Evolutionary conservation across 2,797 vertebrate genomes (phyloP).

Genomic region (Enteromius viviparus): DNA sequence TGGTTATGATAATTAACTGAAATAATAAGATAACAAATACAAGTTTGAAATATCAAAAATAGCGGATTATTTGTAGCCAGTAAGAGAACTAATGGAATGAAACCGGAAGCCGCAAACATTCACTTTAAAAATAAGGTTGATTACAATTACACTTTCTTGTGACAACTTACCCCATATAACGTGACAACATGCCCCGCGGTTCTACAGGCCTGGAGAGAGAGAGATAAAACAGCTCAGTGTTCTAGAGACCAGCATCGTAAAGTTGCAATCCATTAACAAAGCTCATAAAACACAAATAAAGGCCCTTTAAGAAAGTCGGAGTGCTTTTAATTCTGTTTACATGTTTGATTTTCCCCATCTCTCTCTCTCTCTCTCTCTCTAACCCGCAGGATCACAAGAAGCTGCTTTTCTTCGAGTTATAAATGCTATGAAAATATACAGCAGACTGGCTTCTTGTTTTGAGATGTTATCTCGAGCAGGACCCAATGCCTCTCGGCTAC

Average conservation of each 20-base stretch:
- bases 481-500: conserved; percentile 43
- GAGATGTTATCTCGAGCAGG: conserved; percentile 57
- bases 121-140: neutral
- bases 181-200: neutral
- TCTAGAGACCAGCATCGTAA: neutral
- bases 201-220: neutral
- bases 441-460: conserved; percentile 49
- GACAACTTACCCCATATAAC: neutral
- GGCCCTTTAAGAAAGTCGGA: neutral
- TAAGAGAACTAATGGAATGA: neutral
- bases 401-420: conserved; percentile 47
- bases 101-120: neutral
- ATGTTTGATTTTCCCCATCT: conserved; percentile 12
- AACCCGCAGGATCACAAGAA: conserved; percentile 41
- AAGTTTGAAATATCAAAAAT: neutral
- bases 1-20: neutral
- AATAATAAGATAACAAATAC: neutral
- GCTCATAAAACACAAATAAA: conserved; percentile 12
- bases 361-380: neutral
- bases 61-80: neutral
- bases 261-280: neutral
- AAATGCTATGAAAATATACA: conserved; percentile 62
- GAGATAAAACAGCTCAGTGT: neutral
- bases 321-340: conserved; percentile 53
- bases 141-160: neutral